phyloP scores from a whole-genome alignment of 2,797 vertebrate genomes.

The Sebastes baramenuke region DNA sequence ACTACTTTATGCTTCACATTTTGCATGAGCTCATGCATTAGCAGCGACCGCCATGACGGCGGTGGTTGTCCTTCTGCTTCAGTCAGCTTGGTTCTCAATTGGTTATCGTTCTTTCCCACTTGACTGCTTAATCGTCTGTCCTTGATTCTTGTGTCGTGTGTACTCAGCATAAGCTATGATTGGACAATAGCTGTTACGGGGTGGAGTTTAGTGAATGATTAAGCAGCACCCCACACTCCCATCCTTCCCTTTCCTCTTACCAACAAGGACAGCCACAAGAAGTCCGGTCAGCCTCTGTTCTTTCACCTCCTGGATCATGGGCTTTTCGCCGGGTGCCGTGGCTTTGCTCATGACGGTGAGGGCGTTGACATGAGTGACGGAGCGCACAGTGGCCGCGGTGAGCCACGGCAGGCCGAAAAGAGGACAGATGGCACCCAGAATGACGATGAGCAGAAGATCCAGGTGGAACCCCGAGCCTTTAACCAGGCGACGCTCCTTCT shows the following conservation, averaged over 20 bases:
- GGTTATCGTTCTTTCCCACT: too few relatives aligned
- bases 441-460: conserved; percentile 95
- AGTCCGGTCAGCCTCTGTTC: conserved; percentile 93
- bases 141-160: too few relatives aligned
- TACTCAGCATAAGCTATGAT: neutral
- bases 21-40: too few relatives aligned
- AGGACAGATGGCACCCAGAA: conserved; percentile 92
- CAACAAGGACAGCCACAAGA: conserved; percentile 90
- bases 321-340: conserved; percentile 94
- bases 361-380: conserved; percentile 96
- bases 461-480: conserved; percentile 98
- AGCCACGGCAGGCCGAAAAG: conserved; percentile 97
- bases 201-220: neutral
- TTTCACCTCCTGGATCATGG: conserved; percentile 89
- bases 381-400: conserved; percentile 94
- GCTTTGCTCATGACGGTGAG: conserved; percentile 98
- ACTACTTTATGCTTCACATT: too few relatives aligned
- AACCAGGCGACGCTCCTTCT: conserved; percentile 92
- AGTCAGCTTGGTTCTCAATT: accelerated
- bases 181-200: neutral
- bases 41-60: too few relatives aligned
- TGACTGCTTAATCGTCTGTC: too few relatives aligned
- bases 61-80: too few relatives aligned
- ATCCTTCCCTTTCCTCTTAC: conserved; percentile 76
- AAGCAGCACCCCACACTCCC: too few relatives aligned